These are phyloP conservation scores for Epiblema foenella DNA, from an alignment of 2,888 invertebrate genomes.

Conservation along the genomic window DNA sequence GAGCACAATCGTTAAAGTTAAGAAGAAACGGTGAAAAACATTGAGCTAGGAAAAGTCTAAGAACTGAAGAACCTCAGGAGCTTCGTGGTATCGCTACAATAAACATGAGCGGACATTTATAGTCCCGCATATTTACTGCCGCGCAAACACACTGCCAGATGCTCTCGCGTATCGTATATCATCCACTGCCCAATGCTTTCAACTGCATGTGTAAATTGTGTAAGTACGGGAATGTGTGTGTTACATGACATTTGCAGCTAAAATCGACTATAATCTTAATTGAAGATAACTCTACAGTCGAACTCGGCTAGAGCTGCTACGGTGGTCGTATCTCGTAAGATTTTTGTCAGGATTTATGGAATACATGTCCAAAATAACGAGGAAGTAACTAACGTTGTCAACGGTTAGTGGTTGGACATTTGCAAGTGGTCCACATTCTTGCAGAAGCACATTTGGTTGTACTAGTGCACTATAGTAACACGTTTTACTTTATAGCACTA, in stretches of 20 bases:
- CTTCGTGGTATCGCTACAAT: slow-evolving; percentile 15
- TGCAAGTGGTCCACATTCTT: background rate
- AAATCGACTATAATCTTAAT: no score
- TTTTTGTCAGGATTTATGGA: background rate
- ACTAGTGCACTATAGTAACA: no score
- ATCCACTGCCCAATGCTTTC: slow-evolving; percentile 37
- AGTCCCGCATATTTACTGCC: slow-evolving; percentile 38
- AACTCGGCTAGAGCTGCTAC: no score
- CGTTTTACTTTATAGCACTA: background rate
- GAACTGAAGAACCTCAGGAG: background rate
- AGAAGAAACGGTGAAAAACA: background rate
- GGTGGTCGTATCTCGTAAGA: no score
- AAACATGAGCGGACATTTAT: slow-evolving; percentile 37
- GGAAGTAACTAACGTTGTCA: background rate
- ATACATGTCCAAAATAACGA: background rate
- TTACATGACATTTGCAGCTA: no score
- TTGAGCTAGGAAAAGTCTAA: background rate
- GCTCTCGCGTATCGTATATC: slow-evolving; percentile 36
- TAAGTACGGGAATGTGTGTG: no score
- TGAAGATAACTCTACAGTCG: no score
- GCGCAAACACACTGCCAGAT: slow-evolving; percentile 40
- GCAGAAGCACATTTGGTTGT: background rate
- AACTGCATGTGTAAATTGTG: slow-evolving; percentile 13
- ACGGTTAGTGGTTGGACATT: background rate
- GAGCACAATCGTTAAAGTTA: background rate